These are phyloP conservation scores for Pseudochaenichthys georgianus DNA, from an alignment of 2,797 vertebrate species.

Conservation along the genomic window DNA sequence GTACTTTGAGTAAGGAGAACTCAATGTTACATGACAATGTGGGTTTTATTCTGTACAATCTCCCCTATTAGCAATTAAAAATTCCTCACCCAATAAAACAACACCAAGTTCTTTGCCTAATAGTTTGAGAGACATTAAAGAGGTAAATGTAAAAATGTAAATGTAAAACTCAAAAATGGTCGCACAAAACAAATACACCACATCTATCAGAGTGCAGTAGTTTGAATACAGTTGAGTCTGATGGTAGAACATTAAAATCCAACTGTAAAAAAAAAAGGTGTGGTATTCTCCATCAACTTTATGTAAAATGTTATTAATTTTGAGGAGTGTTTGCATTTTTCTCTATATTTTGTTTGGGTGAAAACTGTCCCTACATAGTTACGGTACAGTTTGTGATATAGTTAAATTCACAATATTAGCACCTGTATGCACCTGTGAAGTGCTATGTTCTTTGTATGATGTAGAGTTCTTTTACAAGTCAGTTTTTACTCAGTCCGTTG, in stretches of 20 bases:
- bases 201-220: conserved; percentile 13
- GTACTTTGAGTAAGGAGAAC: conserved; percentile 23
- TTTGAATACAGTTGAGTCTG: neutral
- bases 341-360: neutral
- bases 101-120: neutral
- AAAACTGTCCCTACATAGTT: neutral
- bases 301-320: neutral
- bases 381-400: neutral
- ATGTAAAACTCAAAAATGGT: conserved; percentile 7
- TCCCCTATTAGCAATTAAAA: neutral
- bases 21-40: conserved; percentile 5
- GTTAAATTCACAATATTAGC: neutral
- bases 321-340: neutral
- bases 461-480: neutral
- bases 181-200: conserved; percentile 13
- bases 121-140: conserved; percentile 9
- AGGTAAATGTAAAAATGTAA: conserved; percentile 25
- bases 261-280: neutral
- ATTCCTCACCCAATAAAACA: neutral
- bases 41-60: neutral
- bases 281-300: neutral
- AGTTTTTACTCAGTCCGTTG: conserved; percentile 7
- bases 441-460: conserved; percentile 5
- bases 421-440: conserved; percentile 21
- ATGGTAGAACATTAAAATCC: conserved; percentile 6